Percentiles rank a stretch among this genome's conserved stretches.
phyloP scores from a whole-genome alignment of 2,888 invertebrate species.

The Drosophila robusta region DNA sequence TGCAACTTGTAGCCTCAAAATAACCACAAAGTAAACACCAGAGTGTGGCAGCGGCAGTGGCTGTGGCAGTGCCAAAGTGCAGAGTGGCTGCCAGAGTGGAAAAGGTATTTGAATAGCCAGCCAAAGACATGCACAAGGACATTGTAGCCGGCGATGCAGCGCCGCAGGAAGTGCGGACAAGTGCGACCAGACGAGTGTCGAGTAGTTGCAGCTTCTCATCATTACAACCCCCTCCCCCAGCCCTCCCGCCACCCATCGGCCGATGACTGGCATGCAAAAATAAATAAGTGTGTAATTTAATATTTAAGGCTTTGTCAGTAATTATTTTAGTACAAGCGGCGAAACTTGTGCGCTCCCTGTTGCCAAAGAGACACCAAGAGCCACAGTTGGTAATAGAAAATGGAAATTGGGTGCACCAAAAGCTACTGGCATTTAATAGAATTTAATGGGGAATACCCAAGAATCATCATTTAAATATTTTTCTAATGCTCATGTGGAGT shows the following conservation, averaged over 20 bases:
- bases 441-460: neutral
- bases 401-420: neutral
- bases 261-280: conserved; percentile 46
- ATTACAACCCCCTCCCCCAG: neutral
- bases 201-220: conserved; percentile 37
- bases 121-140: conserved; percentile 66
- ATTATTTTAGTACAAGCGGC: conserved; percentile 68
- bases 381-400: conserved; percentile 23
- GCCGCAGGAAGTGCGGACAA: conserved; percentile 39
- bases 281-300: conserved; percentile 80
- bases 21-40: conserved; percentile 80
- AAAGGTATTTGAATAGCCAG: conserved; percentile 70
- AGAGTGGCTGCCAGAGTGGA: conserved; percentile 23
- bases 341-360: conserved; percentile 43
- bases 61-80: conserved; percentile 15
- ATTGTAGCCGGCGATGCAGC: conserved; percentile 44
- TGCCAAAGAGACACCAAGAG: conserved; percentile 28
- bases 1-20: conserved; percentile 79
- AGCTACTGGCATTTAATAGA: neutral
- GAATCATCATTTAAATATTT: no score
- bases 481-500: no score
- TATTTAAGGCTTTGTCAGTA: conserved; percentile 77
- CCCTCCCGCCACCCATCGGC: neutral
- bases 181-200: conserved; percentile 42
- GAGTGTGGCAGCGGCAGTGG: conserved; percentile 58